These are phyloP conservation scores for Indri indri DNA, from an alignment of 2,113 vertebrate species.

Conservation along the genomic window DNA sequence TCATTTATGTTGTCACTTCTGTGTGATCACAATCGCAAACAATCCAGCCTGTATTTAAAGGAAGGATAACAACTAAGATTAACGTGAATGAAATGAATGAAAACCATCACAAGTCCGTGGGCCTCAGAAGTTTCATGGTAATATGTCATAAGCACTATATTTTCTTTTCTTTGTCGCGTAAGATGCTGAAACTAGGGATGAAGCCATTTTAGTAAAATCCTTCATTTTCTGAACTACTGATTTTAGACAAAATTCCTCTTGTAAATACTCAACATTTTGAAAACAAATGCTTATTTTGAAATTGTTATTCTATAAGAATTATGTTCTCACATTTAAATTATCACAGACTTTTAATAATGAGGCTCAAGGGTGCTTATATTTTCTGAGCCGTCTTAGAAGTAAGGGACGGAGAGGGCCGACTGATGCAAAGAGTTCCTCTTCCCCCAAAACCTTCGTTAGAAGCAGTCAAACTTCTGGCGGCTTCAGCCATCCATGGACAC, in stretches of 20 bases:
- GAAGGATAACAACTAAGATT: background rate
- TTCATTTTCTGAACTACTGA: constrained; percentile 9
- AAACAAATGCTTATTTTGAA: constrained; percentile 26
- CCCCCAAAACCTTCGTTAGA: background rate
- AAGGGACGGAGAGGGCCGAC: background rate
- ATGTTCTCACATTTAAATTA: background rate
- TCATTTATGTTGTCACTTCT: background rate
- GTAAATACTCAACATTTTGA: background rate
- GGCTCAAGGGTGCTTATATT: background rate
- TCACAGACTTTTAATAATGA: background rate
- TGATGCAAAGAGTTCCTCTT: background rate
- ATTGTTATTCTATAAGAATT: background rate
- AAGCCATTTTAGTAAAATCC: constrained; percentile 1
- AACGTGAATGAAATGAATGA: background rate
- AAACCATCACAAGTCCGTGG: background rate
- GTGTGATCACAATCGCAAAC: background rate
- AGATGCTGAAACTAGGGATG: background rate
- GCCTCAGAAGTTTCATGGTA: background rate
- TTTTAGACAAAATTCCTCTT: constrained; percentile 36
- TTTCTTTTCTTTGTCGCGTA: background rate
- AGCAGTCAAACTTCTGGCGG: background rate
- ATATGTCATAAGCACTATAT: background rate
- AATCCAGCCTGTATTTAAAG: background rate
- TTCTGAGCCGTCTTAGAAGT: background rate
- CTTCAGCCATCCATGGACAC: background rate